phyloP scores from a whole-genome alignment of 1,140 invertebrate genomes.

The Magallana angulata region DNA sequence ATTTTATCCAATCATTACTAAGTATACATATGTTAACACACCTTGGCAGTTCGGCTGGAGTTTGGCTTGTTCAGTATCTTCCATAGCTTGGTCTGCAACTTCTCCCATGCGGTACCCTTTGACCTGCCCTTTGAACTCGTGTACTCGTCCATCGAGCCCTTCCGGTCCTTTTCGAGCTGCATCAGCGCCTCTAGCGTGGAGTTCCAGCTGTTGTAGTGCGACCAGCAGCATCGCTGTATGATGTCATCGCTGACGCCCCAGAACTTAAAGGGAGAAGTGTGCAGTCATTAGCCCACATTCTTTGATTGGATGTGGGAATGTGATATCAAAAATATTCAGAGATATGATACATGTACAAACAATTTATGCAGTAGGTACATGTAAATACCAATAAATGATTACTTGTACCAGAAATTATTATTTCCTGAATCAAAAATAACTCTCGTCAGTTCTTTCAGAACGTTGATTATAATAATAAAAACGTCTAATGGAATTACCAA shows the following conservation, averaged over 20 bases:
- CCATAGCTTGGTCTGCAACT: constrained; percentile 46
- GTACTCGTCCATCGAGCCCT: constrained; percentile 47
- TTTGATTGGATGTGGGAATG: too few species aligned
- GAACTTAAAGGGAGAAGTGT: constrained; percentile 46
- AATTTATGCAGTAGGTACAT: too few species aligned
- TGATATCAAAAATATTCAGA: too few species aligned
- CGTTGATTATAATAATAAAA: too few species aligned
- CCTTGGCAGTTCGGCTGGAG: constrained; percentile 57
- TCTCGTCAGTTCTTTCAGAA: too few species aligned
- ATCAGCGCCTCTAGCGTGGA: constrained; percentile 60
- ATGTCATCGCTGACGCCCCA: constrained; percentile 67
- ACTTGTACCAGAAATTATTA: too few species aligned
- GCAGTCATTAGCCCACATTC: too few species aligned
- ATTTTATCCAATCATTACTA: too few species aligned
- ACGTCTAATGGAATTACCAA: not conserved
- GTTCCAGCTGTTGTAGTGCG: constrained; percentile 66
- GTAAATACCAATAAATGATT: too few species aligned
- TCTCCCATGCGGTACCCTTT: constrained; percentile 17
- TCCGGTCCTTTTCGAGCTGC: constrained; percentile 64
- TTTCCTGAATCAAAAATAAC: too few species aligned
- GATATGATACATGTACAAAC: too few species aligned
- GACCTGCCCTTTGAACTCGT: not conserved
- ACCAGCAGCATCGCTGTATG: constrained; percentile 70
- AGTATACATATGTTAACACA: not conserved
- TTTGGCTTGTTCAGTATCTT: constrained; percentile 58